These are phyloP conservation scores for Leptinotarsa haldemani DNA, from an alignment of 2,888 invertebrate species.

Conservation along the genomic window DNA sequence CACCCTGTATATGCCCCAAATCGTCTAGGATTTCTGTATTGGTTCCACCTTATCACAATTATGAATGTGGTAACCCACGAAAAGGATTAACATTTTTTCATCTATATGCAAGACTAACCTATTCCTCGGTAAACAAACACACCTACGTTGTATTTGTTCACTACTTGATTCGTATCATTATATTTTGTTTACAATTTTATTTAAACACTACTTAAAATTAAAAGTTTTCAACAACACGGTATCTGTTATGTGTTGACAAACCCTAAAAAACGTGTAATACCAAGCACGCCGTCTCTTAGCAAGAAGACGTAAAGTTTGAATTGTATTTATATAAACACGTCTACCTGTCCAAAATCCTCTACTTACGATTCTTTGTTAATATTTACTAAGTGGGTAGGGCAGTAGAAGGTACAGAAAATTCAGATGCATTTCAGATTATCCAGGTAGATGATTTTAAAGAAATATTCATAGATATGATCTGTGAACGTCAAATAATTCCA, in stretches of 20 bases:
- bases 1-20: too few relatives aligned
- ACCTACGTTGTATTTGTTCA: slow-evolving; percentile 42
- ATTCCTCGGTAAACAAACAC: slow-evolving; percentile 42
- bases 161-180: slow-evolving; percentile 43
- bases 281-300: slow-evolving; percentile 36
- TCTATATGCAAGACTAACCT: slow-evolving; percentile 21
- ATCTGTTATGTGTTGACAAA: slow-evolving; percentile 36
- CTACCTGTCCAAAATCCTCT: slow-evolving; percentile 24
- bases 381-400: slow-evolving; percentile 29
- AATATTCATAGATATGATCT: slow-evolving; percentile 15
- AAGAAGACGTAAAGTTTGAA: slow-evolving; percentile 10
- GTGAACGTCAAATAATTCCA: slow-evolving; percentile 9
- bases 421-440: slow-evolving; percentile 19
- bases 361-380: slow-evolving; percentile 27
- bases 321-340: slow-evolving; percentile 18
- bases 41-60: background rate
- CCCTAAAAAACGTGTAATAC: slow-evolving; percentile 37
- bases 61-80: background rate
- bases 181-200: slow-evolving; percentile 30
- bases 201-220: slow-evolving; percentile 36
- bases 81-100: slow-evolving; percentile 14
- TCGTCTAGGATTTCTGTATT: too few relatives aligned
- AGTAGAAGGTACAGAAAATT: slow-evolving; percentile 16
- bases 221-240: slow-evolving; percentile 36
- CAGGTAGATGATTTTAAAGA: slow-evolving; percentile 23